Evolutionary conservation across 2,797 vertebrate species (phyloP), one percentile per base, ranked within the genome.

Genomic region (Gymnoscopelus microlampas): DNA sequence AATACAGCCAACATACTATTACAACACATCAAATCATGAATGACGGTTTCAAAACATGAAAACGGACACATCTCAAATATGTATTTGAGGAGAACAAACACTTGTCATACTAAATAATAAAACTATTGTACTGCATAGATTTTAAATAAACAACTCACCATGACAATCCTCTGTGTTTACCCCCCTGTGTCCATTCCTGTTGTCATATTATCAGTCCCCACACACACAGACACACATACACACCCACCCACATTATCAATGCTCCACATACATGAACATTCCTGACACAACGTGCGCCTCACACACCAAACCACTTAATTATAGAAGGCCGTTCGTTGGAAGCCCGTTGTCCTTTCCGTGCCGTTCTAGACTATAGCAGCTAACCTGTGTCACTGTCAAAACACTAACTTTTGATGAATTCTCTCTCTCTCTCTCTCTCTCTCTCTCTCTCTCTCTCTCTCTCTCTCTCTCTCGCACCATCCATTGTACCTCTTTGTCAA

Each of bases 211-310:
- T 82, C 82, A n/a, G n/a, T n/a, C n/a, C n/a, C n/a, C n/a, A n/a
- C n/a, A n/a, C n/a, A n/a, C n/a, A n/a, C n/a, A n/a, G n/a, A n/a
- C n/a, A n/a, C n/a, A 19, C 55, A 64, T 70, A 87, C 74, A 68
- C 57, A 79, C 79, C 88, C 87, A 77, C 90, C 90, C 88, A 66
- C 19, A 72, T 89, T 92, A 92, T 92, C 91, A 86, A 79, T 71
- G 63, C 84, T 78, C 80, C 70, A 78, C 88, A 88, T 77, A 81
- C 87, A 88, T 91, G 91, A 92, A 92, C 85, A 79, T 92, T 92
- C 89, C 83, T 91, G 86, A 89, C 87, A 77, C 70, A 80, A 77
- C 90, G 80, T 55, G 81, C 39, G 39, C 8, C 60, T 32, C 57
- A 80, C 72, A 85, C 74, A 74, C 60, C 70, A 65, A 77, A 85